A percentile compares a stretch with the other conserved stretches of the same genome.
phyloP scores from a whole-genome alignment of 2,113 vertebrate species.

The cattle (Bos taurus) region DNA sequence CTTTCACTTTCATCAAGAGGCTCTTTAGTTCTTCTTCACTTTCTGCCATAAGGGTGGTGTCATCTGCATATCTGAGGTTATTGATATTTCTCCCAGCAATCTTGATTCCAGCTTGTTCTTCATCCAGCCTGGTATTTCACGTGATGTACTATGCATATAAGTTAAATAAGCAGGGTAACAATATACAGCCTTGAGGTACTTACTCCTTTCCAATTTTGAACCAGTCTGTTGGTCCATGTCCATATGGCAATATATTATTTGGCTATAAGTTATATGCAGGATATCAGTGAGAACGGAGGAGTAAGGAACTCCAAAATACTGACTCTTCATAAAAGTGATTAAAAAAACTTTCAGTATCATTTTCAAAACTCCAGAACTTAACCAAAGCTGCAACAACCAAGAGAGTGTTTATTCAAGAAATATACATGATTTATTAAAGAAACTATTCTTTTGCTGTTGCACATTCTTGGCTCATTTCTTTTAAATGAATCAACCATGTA shows the following conservation, averaged over 20 bases:
- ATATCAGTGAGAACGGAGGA: neutral
- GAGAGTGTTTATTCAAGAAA: neutral
- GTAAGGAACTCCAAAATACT: neutral
- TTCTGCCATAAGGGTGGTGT: neutral
- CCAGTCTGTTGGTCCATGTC: neutral
- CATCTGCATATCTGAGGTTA: neutral
- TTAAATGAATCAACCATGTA: neutral
- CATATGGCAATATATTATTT: neutral
- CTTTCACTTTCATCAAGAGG: neutral
- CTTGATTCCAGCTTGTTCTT: neutral
- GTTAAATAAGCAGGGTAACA: neutral
- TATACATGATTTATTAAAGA: neutral
- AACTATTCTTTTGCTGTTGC: neutral
- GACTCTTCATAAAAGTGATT: neutral
- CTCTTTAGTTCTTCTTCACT: neutral
- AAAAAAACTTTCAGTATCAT: neutral
- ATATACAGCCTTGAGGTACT: neutral
- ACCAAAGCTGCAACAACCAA: neutral
- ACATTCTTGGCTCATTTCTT: neutral
- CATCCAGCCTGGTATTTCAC: neutral
- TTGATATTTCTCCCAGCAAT: neutral
- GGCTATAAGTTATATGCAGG: neutral
- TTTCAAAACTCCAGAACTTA: neutral
- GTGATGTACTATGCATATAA: neutral
- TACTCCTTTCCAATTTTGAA: neutral